Evolutionary conservation across 2,113 vertebrate species (phyloP).

Genomic region (human (Homo sapiens)): DNA sequence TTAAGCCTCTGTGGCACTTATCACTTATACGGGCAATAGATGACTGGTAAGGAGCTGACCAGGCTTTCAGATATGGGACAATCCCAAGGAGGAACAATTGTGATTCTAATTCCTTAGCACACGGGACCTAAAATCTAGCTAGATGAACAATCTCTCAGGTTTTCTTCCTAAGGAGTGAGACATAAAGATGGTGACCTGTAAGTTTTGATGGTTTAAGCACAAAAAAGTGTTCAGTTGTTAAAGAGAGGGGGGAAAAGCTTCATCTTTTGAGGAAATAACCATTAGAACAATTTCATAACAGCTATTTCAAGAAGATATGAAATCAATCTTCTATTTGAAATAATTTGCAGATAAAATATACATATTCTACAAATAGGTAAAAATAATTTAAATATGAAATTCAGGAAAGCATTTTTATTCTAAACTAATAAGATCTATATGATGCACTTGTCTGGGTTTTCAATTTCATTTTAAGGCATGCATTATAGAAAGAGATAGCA

Average conservation of each 20-base stretch:
- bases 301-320: background rate
- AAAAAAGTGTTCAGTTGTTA: background rate
- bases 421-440: background rate
- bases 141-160: background rate
- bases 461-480: background rate
- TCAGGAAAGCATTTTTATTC: background rate
- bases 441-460: background rate
- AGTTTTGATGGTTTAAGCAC: background rate
- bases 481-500: slow-evolving; percentile 1
- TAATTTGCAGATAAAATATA: background rate
- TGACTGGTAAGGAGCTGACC: background rate
- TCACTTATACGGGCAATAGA: background rate
- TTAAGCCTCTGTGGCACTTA: background rate
- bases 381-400: background rate
- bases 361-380: background rate
- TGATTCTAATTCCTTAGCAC: background rate
- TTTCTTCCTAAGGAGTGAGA: background rate
- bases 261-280: background rate
- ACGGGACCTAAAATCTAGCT: background rate
- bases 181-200: background rate
- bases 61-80: background rate
- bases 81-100: background rate
- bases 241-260: background rate
- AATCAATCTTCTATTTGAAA: background rate
- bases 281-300: background rate